These are phyloP conservation scores for Eupsilia transversa DNA, from an alignment of 2,888 invertebrate genomes.

Conservation along the genomic window DNA sequence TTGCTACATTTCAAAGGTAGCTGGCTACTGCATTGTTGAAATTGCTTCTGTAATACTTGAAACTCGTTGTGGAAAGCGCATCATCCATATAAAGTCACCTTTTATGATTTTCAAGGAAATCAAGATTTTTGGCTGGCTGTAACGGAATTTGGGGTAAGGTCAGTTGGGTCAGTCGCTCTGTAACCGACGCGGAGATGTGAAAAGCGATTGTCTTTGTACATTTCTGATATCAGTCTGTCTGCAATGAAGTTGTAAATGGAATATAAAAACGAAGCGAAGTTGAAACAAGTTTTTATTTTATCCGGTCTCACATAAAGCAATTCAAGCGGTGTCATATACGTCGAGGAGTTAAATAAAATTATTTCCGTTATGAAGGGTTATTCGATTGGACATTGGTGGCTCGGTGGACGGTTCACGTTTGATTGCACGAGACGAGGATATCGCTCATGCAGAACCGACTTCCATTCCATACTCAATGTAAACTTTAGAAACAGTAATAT, in stretches of 20 bases:
- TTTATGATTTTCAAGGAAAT: conserved; percentile 66
- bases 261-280: conserved; percentile 28
- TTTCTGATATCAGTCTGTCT: conserved; percentile 21
- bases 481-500: conserved; percentile 59
- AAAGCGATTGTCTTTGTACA: conserved; percentile 49
- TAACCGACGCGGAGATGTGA: conserved; percentile 45
- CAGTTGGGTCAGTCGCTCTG: conserved; percentile 33
- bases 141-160: conserved; percentile 68
- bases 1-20: conserved; percentile 65
- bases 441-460: conserved; percentile 82
- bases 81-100: conserved; percentile 47
- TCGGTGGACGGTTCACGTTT: conserved; percentile 83
- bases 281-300: conserved; percentile 41
- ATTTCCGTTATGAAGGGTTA: conserved; percentile 79
- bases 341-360: conserved; percentile 68
- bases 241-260: conserved; percentile 27
- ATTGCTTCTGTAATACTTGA: conserved; percentile 16
- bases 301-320: conserved; percentile 59
- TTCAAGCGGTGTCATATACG: conserved; percentile 65
- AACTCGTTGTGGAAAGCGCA: conserved; percentile 41
- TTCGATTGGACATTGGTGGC: conserved; percentile 79
- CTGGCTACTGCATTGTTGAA: conserved; percentile 35
- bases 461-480: conserved; percentile 61
- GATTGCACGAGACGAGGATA: conserved; percentile 83
- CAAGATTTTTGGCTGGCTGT: conserved; percentile 53